Percentiles rank a stretch among this genome's conserved stretches.
These are phyloP conservation scores for Crocuta crocuta DNA, from an alignment of 2,113 vertebrate genomes.

Conservation along the genomic window DNA sequence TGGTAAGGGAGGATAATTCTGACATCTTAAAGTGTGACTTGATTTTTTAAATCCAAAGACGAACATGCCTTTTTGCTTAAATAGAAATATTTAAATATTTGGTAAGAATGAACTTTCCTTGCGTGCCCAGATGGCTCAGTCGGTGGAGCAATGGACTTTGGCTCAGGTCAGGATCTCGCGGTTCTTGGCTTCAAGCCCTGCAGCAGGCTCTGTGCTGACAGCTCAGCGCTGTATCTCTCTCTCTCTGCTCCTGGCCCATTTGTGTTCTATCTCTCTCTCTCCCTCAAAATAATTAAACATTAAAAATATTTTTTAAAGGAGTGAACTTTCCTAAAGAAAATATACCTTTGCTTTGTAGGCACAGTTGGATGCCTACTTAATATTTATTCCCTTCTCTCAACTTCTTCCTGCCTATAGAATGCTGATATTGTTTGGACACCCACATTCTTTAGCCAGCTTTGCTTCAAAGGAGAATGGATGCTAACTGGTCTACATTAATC, in stretches of 20 bases:
- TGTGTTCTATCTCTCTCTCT: too few species aligned
- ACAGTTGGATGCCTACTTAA: background rate
- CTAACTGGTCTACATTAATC: background rate
- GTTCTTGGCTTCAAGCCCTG: too few species aligned
- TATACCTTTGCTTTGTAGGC: background rate
- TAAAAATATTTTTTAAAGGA: background rate
- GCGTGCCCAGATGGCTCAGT: too few species aligned
- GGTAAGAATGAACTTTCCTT: background rate
- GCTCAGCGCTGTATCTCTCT: too few species aligned
- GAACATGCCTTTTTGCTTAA: background rate
- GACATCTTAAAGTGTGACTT: slow-evolving; percentile 10
- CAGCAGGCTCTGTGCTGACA: too few species aligned
- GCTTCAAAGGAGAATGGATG: background rate
- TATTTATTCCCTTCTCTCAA: background rate
- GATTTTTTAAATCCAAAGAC: slow-evolving; percentile 44
- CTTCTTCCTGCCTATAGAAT: background rate
- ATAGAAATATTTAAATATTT: slow-evolving; percentile 20
- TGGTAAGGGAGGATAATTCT: background rate
- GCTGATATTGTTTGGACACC: background rate
- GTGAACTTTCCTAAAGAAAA: slow-evolving; percentile 22
- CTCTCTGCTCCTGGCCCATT: too few species aligned
- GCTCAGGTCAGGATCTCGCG: too few species aligned
- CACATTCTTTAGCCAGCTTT: background rate
- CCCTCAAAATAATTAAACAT: too few species aligned
- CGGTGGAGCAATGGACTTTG: too few species aligned